Evolutionary conservation across 2,113 vertebrate genomes (phyloP).

Genomic region (Beaufortia kweichowensis): DNA sequence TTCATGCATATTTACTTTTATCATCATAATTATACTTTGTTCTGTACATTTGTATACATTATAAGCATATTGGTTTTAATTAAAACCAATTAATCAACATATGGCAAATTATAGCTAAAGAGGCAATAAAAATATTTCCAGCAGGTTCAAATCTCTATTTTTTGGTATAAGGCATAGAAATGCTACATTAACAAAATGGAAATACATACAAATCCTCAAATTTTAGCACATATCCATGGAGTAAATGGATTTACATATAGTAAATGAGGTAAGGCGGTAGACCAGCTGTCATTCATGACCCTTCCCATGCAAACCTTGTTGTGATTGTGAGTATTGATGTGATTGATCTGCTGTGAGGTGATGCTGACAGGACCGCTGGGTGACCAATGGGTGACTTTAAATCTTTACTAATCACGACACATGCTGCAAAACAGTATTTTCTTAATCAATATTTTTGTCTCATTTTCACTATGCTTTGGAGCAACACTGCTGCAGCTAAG

Average conservation of each 20-base stretch:
- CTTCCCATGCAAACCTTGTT: conserved; percentile 30
- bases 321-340: conserved; percentile 57
- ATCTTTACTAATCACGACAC: background rate
- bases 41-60: no score
- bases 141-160: conserved; percentile 33
- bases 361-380: conserved; percentile 58
- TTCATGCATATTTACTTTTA: no score
- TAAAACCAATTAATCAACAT: no score
- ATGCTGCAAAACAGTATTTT: background rate
- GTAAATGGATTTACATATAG: no score
- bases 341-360: conserved; percentile 55
- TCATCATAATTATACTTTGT: no score
- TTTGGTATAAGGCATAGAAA: background rate
- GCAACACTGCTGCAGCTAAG: background rate
- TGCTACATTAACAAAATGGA: background rate
- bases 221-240: conserved; percentile 16
- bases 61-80: no score
- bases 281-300: conserved; percentile 23
- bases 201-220: background rate
- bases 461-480: no score
- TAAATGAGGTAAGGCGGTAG: background rate
- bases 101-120: no score
- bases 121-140: no score
- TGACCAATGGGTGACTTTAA: conserved; percentile 25
- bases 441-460: background rate